Conservation (phyloP, 2,888 invertebrate genomes). For the Habroteleia sp. region DNA sequence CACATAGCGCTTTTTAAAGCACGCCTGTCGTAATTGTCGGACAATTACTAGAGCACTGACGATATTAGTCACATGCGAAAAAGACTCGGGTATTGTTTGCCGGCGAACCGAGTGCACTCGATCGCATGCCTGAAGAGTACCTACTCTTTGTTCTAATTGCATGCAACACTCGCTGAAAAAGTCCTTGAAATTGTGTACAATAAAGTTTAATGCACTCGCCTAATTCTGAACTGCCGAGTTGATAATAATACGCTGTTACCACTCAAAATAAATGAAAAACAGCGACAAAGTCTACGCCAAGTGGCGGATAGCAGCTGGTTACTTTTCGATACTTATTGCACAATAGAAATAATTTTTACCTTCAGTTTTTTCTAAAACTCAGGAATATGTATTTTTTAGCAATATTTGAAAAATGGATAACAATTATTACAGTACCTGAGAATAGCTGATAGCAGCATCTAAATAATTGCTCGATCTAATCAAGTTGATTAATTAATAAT, state of each 20-base stretch:
- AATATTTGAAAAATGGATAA: too few relatives aligned
- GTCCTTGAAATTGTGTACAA: slow-evolving; percentile 57
- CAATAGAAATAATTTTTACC: too few relatives aligned
- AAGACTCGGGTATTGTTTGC: slow-evolving; percentile 71
- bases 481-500: slow-evolving; percentile 23
- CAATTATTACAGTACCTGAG: too few relatives aligned
- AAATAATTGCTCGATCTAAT: too few relatives aligned
- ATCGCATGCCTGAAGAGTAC: slow-evolving; percentile 44
- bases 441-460: too few relatives aligned
- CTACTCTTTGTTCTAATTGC: slow-evolving; percentile 69
- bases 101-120: slow-evolving; percentile 57
- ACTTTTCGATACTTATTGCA: slow-evolving; percentile 30
- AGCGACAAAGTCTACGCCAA: slow-evolving; percentile 21
- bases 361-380: too few relatives aligned
- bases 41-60: slow-evolving; percentile 73
- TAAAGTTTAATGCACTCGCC: slow-evolving; percentile 47
- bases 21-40: slow-evolving; percentile 71
- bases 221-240: slow-evolving; percentile 38
- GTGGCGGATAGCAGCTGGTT: slow-evolving; percentile 48
- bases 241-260: slow-evolving; percentile 17
- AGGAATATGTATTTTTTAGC: too few relatives aligned
- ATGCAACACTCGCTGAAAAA: slow-evolving; percentile 67
- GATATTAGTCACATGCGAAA: slow-evolving; percentile 74
- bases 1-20: slow-evolving; percentile 51
- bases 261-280: slow-evolving; percentile 36